A percentile compares a stretch with the other conserved stretches of the same genome.
Conservation (phyloP, 2,888 invertebrate species). For the Chloroclystis v-ata region DNA sequence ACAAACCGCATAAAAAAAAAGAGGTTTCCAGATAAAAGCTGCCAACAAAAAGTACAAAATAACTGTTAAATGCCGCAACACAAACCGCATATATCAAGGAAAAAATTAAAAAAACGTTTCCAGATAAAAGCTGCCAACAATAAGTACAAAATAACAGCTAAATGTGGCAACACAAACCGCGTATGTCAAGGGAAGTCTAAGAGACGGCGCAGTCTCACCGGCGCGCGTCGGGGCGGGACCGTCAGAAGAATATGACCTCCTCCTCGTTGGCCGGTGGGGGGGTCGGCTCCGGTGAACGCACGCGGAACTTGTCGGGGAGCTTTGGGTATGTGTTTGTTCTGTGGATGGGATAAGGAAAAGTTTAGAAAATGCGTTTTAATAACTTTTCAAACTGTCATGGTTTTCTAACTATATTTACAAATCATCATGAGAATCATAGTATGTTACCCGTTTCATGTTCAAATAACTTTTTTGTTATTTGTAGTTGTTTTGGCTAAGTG, state of each 20-base stretch:
- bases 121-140: constrained; percentile 9
- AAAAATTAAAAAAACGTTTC: constrained; percentile 20
- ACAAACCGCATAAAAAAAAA: too few relatives aligned
- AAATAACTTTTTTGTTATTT: too few relatives aligned
- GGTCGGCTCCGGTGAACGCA: constrained; percentile 70
- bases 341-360: constrained; percentile 2
- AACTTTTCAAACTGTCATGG: too few relatives aligned
- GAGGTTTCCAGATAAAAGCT: neutral
- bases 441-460: too few relatives aligned
- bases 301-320: constrained; percentile 82
- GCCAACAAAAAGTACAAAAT: too few relatives aligned
- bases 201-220: constrained; percentile 68
- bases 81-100: too few relatives aligned
- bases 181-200: constrained; percentile 43
- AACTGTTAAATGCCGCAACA: too few relatives aligned
- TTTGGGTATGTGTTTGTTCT: constrained; percentile 86
- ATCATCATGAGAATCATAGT: too few relatives aligned
- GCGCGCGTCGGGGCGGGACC: constrained; percentile 42
- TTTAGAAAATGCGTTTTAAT: neutral
- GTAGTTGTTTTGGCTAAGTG: too few relatives aligned
- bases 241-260: constrained; percentile 85
- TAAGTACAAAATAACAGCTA: constrained; percentile 27
- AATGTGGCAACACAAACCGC: too few relatives aligned
- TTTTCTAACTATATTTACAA: too few relatives aligned
- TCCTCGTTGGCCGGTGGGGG: constrained; percentile 59